phyloP scores from a whole-genome alignment of 2,888 invertebrate species.

The Fabriciana adippe region DNA sequence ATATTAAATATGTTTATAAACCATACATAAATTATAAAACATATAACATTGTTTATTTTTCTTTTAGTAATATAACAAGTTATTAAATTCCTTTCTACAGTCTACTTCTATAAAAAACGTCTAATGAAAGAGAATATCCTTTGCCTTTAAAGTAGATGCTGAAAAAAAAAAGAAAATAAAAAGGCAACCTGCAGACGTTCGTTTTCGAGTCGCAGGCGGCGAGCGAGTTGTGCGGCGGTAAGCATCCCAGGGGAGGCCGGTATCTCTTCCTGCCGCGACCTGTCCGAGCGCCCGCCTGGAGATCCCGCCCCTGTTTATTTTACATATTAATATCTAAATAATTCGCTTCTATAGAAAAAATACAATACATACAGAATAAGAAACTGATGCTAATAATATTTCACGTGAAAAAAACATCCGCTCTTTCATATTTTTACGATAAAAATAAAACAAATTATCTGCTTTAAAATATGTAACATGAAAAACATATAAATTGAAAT shows the following conservation, averaged over 20 bases:
- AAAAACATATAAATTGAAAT: not conserved
- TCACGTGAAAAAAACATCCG: not conserved
- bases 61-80: constrained; percentile 2
- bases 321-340: not conserved
- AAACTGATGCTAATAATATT: no score
- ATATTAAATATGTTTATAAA: no score
- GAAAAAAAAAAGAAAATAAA: constrained; percentile 18
- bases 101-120: constrained; percentile 19
- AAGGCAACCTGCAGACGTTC: constrained; percentile 83
- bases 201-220: constrained; percentile 88
- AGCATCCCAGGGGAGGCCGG: constrained; percentile 81
- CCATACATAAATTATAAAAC: no score
- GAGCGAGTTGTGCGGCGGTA: constrained; percentile 81
- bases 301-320: constrained; percentile 65
- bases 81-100: constrained; percentile 8
- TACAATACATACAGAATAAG: no score
- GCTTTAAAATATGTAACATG: not conserved
- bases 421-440: not conserved
- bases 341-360: no score
- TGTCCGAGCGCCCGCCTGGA: constrained; percentile 71
- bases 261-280: constrained; percentile 74
- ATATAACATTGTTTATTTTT: not conserved
- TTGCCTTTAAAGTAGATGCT: constrained; percentile 7
- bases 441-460: not conserved
- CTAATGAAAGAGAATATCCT: constrained; percentile 20